Evolutionary conservation across 2,888 invertebrate genomes (phyloP).

Genomic region (Liodrosophila aerea): DNA sequence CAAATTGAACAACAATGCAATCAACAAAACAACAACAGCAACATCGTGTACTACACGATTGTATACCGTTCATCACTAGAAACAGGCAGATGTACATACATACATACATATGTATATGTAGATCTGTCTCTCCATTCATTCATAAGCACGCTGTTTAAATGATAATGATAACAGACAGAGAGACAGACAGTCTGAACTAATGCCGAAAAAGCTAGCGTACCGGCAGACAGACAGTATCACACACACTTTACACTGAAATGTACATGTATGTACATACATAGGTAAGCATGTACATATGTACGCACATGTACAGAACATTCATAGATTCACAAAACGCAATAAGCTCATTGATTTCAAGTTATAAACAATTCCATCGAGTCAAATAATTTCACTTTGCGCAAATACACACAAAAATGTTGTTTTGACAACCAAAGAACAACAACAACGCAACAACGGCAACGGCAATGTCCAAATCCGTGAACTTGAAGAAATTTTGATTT

Average conservation of each 20-base stretch:
- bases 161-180: slow-evolving; percentile 4
- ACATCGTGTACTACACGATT: slow-evolving; percentile 49
- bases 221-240: neutral
- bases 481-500: slow-evolving; percentile 58
- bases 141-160: neutral
- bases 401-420: slow-evolving; percentile 43
- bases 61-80: slow-evolving; percentile 13
- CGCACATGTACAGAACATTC: no score
- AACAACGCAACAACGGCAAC: slow-evolving; percentile 10
- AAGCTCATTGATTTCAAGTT: slow-evolving; percentile 14
- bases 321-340: neutral
- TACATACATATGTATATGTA: neutral
- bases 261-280: neutral
- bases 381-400: slow-evolving; percentile 52
- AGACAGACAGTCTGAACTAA: no score
- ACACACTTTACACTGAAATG: neutral
- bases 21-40: slow-evolving; percentile 32
- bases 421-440: slow-evolving; percentile 59
- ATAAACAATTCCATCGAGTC: slow-evolving; percentile 37
- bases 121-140: slow-evolving; percentile 1
- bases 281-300: no score
- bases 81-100: neutral
- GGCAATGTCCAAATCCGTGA: slow-evolving; percentile 45
- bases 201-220: neutral
- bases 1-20: slow-evolving; percentile 67